These are phyloP conservation scores for Pemphredon lugubris DNA, from an alignment of 2,888 invertebrate species.

Conservation along the genomic window DNA sequence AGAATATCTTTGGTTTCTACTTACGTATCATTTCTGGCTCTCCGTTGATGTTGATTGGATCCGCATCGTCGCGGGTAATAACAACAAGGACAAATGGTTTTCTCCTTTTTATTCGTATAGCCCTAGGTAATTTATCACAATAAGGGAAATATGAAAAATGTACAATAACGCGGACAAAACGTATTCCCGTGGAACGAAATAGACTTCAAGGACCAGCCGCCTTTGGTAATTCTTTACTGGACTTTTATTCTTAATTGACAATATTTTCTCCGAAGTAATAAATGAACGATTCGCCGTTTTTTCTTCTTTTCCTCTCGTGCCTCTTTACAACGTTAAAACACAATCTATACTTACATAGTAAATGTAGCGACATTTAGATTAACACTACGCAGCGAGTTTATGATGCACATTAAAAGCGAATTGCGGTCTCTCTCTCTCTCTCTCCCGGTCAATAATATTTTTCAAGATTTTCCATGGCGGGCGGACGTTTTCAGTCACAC, in stretches of 20 bases:
- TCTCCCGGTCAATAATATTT: not conserved
- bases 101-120: conserved; percentile 60
- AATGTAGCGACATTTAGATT: conserved; percentile 68
- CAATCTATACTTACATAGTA: conserved; percentile 65
- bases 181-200: conserved; percentile 37
- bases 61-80: no score
- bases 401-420: conserved; percentile 71
- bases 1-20: no score
- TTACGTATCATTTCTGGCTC: no score
- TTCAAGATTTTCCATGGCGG: no score
- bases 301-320: conserved; percentile 18
- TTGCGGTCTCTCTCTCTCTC: conserved; percentile 28
- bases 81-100: conserved; percentile 24
- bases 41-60: no score
- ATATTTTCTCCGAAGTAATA: conserved; percentile 48
- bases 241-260: conserved; percentile 66
- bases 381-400: conserved; percentile 67
- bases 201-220: conserved; percentile 25
- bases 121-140: conserved; percentile 64
- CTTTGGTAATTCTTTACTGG: conserved; percentile 43
- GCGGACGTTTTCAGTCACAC: no score
- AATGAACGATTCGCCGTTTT: conserved; percentile 38
- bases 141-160: conserved; percentile 60
- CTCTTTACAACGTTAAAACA: conserved; percentile 62
- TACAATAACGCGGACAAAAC: conserved; percentile 50